Evolutionary conservation across 2,797 vertebrate genomes (phyloP), one percentile per base, ranked within the genome.

Genomic region (Danio kyathit): DNA sequence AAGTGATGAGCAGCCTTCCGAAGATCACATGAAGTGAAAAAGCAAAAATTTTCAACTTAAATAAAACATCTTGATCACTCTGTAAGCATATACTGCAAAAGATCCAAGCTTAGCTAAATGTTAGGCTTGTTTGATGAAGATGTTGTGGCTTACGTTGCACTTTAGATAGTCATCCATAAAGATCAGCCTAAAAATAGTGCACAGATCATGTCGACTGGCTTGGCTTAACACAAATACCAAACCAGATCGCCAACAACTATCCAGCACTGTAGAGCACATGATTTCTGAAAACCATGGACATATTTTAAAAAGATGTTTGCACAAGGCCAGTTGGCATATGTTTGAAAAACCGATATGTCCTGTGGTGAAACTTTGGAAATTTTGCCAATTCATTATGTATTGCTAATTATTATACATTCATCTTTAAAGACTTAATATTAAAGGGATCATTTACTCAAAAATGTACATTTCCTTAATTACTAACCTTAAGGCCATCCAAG

Each of bases 151-250:
- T 49, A 69, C 7, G 46, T 43, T 17, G 56, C 49, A 44, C 56
- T 67, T 52, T 44, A 66, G 61, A 82, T 29, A 71, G 17, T 63
- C 72, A 74, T 66, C 46, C 61, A 79, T 80, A 82, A 84, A 85
- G 74, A 84, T 83, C 78, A 76, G 60, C 1, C 80, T 86, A 86
- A 82, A 84, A 84, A 86, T 84, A 86, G 77, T 11, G 21, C 78
- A 56, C 52, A 52, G 61, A 79, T 84, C 71, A 73, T 79, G 80
- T 66, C 52, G 64, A 74, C 70, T 40, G 80, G 64, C 76, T 17
- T 43, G 67, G 81, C 81, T 86, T 82, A 83, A 79, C 79, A 72
- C 78, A 81, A 83, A 83, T 82, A 81, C 77, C 84, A 83, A 80
- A 63, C 63, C 38, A 41, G 74, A 75, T 84, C 59, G 49, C 63